A percentile compares a stretch with the other conserved stretches of the same genome.
phyloP scores from a whole-genome alignment of 2,797 vertebrate species.

The Tadarida brasiliensis region DNA sequence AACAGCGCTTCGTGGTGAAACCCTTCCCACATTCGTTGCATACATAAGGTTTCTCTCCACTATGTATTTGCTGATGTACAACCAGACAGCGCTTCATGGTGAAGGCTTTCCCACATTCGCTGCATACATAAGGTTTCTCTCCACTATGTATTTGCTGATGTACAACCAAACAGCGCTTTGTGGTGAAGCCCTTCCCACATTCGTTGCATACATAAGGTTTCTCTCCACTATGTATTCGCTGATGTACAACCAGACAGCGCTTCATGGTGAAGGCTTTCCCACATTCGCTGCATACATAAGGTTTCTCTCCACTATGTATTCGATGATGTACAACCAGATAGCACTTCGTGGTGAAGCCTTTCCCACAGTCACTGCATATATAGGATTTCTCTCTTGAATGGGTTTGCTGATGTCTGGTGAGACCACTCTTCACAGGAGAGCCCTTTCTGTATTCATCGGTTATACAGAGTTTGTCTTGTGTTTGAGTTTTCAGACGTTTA shows the following conservation, averaged over 20 bases:
- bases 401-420: background rate
- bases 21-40: slow-evolving; percentile 73
- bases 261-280: slow-evolving; percentile 71
- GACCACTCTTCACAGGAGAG: background rate
- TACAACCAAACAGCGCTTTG: slow-evolving; percentile 87
- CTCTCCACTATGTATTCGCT: slow-evolving; percentile 86
- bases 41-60: slow-evolving; percentile 64
- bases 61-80: slow-evolving; percentile 72
- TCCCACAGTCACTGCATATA: slow-evolving; percentile 69
- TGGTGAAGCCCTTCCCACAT: slow-evolving; percentile 89
- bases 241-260: slow-evolving; percentile 82
- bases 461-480: background rate
- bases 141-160: slow-evolving; percentile 89
- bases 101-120: slow-evolving; percentile 75
- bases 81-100: slow-evolving; percentile 64
- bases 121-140: slow-evolving; percentile 77
- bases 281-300: slow-evolving; percentile 61
- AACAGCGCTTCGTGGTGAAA: slow-evolving; percentile 62
- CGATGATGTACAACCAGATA: slow-evolving; percentile 71
- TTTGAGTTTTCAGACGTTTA: slow-evolving; percentile 42
- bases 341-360: slow-evolving; percentile 67
- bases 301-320: slow-evolving; percentile 73
- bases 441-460: background rate
- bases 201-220: slow-evolving; percentile 87
- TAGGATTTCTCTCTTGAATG: slow-evolving; percentile 51